phyloP scores from a whole-genome alignment of 92 coral and sea anemone species.

The Hydrozoanthus gracilis region DNA sequence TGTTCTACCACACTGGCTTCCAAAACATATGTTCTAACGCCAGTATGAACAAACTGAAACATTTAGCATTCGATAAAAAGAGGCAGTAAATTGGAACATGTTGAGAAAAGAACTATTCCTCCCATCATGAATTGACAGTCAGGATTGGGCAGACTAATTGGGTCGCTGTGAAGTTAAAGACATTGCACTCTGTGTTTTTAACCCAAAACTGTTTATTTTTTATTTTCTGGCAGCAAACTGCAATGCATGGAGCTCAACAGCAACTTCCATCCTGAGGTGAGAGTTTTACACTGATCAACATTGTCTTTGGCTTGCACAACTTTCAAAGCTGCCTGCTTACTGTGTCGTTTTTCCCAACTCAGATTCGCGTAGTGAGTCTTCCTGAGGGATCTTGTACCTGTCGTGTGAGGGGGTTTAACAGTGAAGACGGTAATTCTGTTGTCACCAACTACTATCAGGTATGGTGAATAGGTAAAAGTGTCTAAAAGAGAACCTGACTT shows the following conservation, averaged over 20 bases:
- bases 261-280: constrained; percentile 78
- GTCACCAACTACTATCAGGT: constrained; percentile 96
- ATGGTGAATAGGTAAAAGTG: not conserved
- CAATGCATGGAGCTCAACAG: constrained; percentile 61
- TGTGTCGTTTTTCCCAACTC: not conserved
- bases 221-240: constrained; percentile 59
- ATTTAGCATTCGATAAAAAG: no score
- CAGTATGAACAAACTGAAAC: no score
- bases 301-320: not conserved
- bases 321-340: not conserved
- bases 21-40: no score
- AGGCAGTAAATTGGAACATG: no score
- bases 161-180: not conserved
- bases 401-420: constrained; percentile 82
- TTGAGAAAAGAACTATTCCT: no score
- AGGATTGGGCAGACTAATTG: not conserved
- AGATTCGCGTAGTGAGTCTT: constrained; percentile 80
- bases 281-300: not conserved
- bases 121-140: no score
- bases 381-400: constrained; percentile 76
- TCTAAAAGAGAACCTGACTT: not conserved
- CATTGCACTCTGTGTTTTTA: not conserved
- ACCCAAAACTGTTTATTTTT: not conserved
- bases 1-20: no score
- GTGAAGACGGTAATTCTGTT: constrained; percentile 79